These are phyloP conservation scores for Heliangelus exortis DNA, from an alignment of 2,797 vertebrate species.

Conservation along the genomic window DNA sequence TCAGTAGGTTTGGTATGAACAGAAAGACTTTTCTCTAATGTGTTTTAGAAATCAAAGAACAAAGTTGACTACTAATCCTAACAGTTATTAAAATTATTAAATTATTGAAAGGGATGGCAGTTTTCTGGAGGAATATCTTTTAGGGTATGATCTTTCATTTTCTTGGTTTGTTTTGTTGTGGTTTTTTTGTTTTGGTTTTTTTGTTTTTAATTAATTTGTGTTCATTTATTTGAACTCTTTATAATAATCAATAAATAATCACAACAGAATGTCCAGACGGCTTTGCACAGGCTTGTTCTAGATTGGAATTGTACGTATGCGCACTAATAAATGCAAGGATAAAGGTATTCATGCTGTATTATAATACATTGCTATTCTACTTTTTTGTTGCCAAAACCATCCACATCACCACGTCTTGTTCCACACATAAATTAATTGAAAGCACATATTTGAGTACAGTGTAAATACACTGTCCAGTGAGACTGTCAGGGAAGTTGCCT, in stretches of 20 bases:
- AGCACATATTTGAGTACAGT: neutral
- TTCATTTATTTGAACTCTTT: neutral
- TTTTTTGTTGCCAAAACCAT: neutral
- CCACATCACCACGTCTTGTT: neutral
- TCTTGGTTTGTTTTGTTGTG: neutral
- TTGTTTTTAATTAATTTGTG: neutral
- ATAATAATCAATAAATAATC: neutral
- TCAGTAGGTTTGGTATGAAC: neutral
- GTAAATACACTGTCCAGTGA: neutral
- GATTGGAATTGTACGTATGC: neutral
- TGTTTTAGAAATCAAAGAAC: neutral
- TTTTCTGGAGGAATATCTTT: neutral
- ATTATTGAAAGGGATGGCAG: neutral
- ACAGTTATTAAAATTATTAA: neutral
- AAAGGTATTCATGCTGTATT: neutral
- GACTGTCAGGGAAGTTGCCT: neutral
- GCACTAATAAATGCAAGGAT: neutral
- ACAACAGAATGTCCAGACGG: rapidly evolving
- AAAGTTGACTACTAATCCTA: neutral
- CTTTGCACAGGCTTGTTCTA: neutral
- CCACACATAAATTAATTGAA: neutral
- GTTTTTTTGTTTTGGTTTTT: rapidly evolving
- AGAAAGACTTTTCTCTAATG: neutral
- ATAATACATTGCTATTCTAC: neutral
- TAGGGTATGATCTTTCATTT: neutral